Percentiles rank a stretch among this genome's conserved stretches.
Conservation (phyloP, 2,888 invertebrate species). For the Ormia ochracea region DNA sequence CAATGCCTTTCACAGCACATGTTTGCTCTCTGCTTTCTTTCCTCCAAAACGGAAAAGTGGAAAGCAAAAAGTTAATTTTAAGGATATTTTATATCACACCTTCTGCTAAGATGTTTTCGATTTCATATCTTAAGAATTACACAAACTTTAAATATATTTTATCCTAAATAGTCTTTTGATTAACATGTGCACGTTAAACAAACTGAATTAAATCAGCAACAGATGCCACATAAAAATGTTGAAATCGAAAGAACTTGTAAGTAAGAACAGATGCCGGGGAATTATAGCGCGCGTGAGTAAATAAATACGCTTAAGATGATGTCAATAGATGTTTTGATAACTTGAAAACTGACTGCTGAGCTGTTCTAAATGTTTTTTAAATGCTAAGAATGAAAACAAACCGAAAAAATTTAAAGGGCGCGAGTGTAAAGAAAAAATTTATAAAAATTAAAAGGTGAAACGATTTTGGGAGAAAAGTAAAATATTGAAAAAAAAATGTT, state of each 20-base stretch:
- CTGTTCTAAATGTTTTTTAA: conserved; percentile 36
- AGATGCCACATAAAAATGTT: conserved; percentile 40
- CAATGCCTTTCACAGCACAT: too few relatives aligned
- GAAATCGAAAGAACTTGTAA: conserved; percentile 4
- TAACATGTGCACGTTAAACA: conserved; percentile 34
- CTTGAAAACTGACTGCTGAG: not conserved
- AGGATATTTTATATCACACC: not conserved
- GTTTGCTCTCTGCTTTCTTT: too few relatives aligned
- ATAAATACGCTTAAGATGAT: not conserved
- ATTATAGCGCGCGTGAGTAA: conserved; percentile 51
- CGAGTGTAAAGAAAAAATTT: not conserved
- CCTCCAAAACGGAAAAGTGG: too few relatives aligned
- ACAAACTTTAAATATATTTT: conserved; percentile 33
- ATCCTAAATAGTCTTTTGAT: conserved; percentile 44
- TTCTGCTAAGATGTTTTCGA: not conserved
- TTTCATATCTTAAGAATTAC: not conserved
- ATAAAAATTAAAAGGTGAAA: not conserved
- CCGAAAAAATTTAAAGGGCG: conserved; percentile 15
- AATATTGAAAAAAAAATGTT: not conserved
- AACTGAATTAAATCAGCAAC: not conserved
- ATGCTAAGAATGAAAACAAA: conserved; percentile 10
- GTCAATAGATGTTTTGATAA: conserved; percentile 31
- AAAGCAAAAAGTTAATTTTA: not conserved
- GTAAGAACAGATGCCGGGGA: conserved; percentile 40
- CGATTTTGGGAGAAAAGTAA: too few relatives aligned